These are phyloP conservation scores for Phenganax subtilis DNA, from an alignment of 92 coral and sea anemone genomes.

Conservation along the genomic window DNA sequence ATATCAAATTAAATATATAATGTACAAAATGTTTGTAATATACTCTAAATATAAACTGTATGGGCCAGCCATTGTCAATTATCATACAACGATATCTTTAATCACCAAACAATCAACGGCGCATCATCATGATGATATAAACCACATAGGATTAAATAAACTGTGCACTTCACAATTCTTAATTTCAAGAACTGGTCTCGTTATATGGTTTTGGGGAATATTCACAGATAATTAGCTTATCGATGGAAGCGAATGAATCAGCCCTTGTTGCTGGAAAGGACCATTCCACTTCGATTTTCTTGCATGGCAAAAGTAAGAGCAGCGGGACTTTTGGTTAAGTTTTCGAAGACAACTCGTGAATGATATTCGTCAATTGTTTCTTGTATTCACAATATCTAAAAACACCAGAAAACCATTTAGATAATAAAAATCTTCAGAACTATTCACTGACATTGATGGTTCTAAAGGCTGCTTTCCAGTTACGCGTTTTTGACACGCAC, in stretches of 20 bases:
- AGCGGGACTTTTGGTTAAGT: not conserved
- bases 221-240: no score
- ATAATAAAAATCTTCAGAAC: not conserved
- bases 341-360: constrained; percentile 17
- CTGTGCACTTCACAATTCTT: no score
- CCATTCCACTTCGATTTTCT: no score
- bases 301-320: not conserved
- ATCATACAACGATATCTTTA: not conserved
- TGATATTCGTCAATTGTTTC: not conserved
- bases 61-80: constrained; percentile 36
- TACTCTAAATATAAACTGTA: not conserved
- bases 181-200: no score
- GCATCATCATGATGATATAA: no score
- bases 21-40: not conserved
- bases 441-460: no score
- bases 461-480: no score
- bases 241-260: no score
- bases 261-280: no score
- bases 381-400: constrained; percentile 34
- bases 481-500: no score
- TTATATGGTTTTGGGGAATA: no score
- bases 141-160: no score
- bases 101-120: not conserved
- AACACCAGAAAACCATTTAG: not conserved
- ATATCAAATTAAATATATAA: not conserved